Percentiles rank a stretch among this genome's conserved stretches.
phyloP scores from a whole-genome alignment of 2,888 invertebrate species.

The Cryptus viduatorius region DNA sequence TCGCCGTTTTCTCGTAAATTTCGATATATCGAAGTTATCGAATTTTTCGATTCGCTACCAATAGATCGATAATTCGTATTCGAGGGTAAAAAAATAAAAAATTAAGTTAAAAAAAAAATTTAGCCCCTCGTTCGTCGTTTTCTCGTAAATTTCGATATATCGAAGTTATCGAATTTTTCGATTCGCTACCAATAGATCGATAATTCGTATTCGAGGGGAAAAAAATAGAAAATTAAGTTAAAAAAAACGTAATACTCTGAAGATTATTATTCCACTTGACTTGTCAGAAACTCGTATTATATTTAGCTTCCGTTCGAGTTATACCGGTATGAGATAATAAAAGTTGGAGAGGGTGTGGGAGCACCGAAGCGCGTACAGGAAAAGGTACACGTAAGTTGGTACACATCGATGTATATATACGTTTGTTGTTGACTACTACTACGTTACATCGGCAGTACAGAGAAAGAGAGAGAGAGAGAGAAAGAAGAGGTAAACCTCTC shows the following conservation, averaged over 20 bases:
- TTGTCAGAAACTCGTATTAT: neutral
- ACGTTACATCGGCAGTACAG: neutral
- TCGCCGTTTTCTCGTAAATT: too few species aligned
- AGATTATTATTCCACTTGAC: slow-evolving; percentile 12
- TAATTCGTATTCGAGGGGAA: too few species aligned
- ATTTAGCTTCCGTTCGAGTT: slow-evolving; percentile 12
- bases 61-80: too few species aligned
- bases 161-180: too few species aligned
- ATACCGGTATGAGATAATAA: neutral
- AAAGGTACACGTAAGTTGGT: slow-evolving; percentile 11
- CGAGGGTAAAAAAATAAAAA: too few species aligned
- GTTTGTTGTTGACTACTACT: neutral
- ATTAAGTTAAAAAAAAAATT: neutral
- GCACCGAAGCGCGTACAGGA: slow-evolving; percentile 44
- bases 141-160: too few species aligned
- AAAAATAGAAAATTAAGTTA: too few species aligned
- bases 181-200: too few species aligned
- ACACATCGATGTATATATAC: too few species aligned
- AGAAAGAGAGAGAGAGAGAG: slow-evolving; percentile 10
- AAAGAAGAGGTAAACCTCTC: slow-evolving; percentile 48
- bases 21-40: too few species aligned
- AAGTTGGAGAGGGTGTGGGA: slow-evolving; percentile 39
- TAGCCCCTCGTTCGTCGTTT: neutral
- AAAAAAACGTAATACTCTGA: neutral
- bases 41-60: too few species aligned